phyloP scores from a whole-genome alignment of 2,113 vertebrate genomes.

The Caranx ignobilis region DNA sequence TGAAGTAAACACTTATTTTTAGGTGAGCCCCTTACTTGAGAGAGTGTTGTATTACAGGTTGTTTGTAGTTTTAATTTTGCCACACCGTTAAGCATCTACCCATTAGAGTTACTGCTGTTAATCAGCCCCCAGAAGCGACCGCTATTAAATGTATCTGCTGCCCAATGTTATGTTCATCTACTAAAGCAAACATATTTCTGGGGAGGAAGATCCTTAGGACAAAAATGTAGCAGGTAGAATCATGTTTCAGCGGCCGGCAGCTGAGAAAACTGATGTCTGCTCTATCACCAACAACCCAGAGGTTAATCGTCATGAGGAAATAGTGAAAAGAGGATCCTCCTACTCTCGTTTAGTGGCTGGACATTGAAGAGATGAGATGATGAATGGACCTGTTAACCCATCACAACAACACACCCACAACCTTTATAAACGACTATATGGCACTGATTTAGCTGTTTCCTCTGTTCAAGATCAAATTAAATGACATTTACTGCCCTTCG shows the following conservation, averaged over 20 bases:
- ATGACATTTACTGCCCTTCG: not conserved
- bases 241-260: not conserved
- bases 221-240: not conserved
- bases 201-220: not conserved
- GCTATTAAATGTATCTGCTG: not conserved
- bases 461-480: too few species aligned
- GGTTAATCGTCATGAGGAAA: not conserved
- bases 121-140: not conserved
- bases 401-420: not conserved
- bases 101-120: not conserved
- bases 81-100: not conserved
- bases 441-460: too few species aligned
- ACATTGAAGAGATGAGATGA: not conserved
- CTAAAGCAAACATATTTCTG: not conserved
- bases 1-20: not conserved
- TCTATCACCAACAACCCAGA: not conserved
- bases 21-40: not conserved
- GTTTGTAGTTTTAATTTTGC: not conserved
- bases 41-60: not conserved
- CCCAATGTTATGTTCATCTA: not conserved
- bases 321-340: not conserved
- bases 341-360: not conserved
- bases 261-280: not conserved
- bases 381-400: not conserved
- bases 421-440: not conserved